A percentile compares a stretch with the other conserved stretches of the same genome.
Evolutionary conservation across 35 echinoderm and acorn worm species (phyloP).

Genomic region (Nesometra sesokonis): DNA sequence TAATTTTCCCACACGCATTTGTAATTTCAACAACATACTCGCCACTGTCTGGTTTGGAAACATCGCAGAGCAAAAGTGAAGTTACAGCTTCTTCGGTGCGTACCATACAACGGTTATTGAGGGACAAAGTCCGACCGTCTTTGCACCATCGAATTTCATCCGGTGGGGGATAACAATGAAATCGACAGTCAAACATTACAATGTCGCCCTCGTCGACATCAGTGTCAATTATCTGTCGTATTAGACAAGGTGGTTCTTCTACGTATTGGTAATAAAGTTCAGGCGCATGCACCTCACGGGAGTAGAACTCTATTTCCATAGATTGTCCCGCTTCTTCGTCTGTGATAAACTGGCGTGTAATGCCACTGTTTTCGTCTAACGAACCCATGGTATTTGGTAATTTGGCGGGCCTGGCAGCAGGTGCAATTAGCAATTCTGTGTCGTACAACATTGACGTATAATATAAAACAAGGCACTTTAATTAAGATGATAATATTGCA

Average conservation of each 20-base stretch:
- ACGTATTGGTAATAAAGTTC: background rate
- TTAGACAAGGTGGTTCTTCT: conserved; percentile 57
- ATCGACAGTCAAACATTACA: conserved; percentile 70
- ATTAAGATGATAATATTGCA: background rate
- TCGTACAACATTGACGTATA: background rate
- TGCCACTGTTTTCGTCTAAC: background rate
- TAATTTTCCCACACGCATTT: conserved; percentile 47
- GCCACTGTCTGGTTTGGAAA: conserved; percentile 45
- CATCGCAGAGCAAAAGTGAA: conserved; percentile 78
- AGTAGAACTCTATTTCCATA: background rate
- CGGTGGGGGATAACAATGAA: conserved; percentile 59
- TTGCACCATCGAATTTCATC: conserved; percentile 73
- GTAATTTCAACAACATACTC: conserved; percentile 55
- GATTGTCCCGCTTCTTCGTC: background rate
- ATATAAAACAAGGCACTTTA: background rate
- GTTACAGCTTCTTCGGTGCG: conserved; percentile 45
- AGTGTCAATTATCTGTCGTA: conserved; percentile 55
- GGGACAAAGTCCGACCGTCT: conserved; percentile 32
- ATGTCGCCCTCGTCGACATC: conserved; percentile 87
- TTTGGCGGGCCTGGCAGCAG: background rate
- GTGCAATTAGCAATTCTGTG: background rate
- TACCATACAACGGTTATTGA: conserved; percentile 46
- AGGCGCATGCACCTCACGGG: background rate
- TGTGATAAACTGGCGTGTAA: background rate
- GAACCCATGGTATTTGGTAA: background rate